A percentile compares a stretch with the other conserved stretches of the same genome.
phyloP scores from a whole-genome alignment of 2,888 invertebrate species.

The Hemicrepidius hirtus region DNA sequence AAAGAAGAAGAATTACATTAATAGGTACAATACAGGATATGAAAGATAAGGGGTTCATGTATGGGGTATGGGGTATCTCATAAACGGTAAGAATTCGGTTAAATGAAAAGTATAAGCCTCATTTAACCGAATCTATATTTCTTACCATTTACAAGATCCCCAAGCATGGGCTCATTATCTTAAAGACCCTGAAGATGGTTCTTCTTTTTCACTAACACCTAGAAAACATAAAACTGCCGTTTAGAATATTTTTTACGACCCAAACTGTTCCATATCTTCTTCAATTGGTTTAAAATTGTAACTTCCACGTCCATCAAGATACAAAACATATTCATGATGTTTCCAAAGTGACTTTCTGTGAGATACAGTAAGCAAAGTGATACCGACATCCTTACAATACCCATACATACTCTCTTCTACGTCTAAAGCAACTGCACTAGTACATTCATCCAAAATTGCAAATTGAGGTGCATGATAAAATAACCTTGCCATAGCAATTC shows the following conservation, averaged over 20 bases:
- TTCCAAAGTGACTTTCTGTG: constrained; percentile 97
- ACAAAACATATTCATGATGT: constrained; percentile 96
- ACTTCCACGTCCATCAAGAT: constrained; percentile 96
- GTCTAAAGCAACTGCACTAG: constrained; percentile 98
- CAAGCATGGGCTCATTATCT: no score
- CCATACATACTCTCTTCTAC: constrained; percentile 98
- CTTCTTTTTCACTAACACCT: no score
- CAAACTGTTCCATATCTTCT: constrained; percentile 91
- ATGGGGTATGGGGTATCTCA: no score
- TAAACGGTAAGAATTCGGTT: no score
- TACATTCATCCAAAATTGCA: constrained; percentile 99
- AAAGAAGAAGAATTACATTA: no score
- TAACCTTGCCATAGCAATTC: constrained; percentile 98
- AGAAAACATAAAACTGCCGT: neutral
- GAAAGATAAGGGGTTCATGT: no score
- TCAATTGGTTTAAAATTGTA: constrained; percentile 93
- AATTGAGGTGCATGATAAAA: constrained; percentile 99
- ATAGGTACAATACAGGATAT: no score
- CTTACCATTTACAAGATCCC: no score
- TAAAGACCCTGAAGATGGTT: no score
- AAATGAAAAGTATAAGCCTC: no score
- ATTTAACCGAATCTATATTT: no score
- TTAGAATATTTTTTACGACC: constrained; percentile 89
- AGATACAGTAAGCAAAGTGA: constrained; percentile 97
- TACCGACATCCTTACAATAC: constrained; percentile 90